Conservation (phyloP, 2,797 vertebrate species). For the Sternarchorhynchus goeldii region DNA sequence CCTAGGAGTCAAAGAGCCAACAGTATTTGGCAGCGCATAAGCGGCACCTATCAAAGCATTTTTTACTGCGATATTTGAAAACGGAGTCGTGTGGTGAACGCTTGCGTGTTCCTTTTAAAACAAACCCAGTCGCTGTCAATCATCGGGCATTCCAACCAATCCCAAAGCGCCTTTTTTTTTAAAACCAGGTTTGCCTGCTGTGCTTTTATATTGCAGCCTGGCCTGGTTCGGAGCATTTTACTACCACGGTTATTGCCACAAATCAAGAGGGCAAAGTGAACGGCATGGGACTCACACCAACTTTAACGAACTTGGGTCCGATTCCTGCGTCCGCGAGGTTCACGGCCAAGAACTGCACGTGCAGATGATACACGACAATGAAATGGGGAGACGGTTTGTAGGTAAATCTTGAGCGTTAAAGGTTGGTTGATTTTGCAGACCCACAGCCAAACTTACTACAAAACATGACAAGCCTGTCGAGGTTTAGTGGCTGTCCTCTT, state of each 20-base stretch:
- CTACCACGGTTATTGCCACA: slow-evolving; percentile 90
- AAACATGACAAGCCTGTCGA: slow-evolving; percentile 71
- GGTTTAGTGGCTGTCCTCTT: slow-evolving; percentile 76
- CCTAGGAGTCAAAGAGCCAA: slow-evolving; percentile 69
- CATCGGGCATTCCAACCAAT: slow-evolving; percentile 90
- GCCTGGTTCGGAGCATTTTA: slow-evolving; percentile 96
- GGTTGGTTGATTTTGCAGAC: slow-evolving; percentile 67
- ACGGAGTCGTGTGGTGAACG: slow-evolving; percentile 93
- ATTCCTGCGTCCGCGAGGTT: slow-evolving; percentile 73
- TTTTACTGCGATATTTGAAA: slow-evolving; percentile 93
- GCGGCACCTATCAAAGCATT: slow-evolving; percentile 97
- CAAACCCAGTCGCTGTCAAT: slow-evolving; percentile 98
- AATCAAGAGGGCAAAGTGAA: slow-evolving; percentile 90
- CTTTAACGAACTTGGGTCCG: slow-evolving; percentile 76
- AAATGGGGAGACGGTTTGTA: slow-evolving; percentile 68
- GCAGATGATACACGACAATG: slow-evolving; percentile 73
- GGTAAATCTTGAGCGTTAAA: slow-evolving; percentile 69
- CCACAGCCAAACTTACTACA: slow-evolving; percentile 69
- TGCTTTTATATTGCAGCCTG: slow-evolving; percentile 98
- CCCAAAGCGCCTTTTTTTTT: slow-evolving; percentile 87
- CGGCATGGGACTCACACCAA: slow-evolving; percentile 83
- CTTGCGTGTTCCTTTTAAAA: slow-evolving; percentile 97
- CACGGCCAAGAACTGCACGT: slow-evolving; percentile 77
- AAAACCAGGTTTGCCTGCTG: slow-evolving; percentile 97
- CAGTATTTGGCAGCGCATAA: slow-evolving; percentile 74